These are phyloP conservation scores for Erithacus rubecula DNA, from an alignment of 2,797 vertebrate genomes.

Conservation along the genomic window DNA sequence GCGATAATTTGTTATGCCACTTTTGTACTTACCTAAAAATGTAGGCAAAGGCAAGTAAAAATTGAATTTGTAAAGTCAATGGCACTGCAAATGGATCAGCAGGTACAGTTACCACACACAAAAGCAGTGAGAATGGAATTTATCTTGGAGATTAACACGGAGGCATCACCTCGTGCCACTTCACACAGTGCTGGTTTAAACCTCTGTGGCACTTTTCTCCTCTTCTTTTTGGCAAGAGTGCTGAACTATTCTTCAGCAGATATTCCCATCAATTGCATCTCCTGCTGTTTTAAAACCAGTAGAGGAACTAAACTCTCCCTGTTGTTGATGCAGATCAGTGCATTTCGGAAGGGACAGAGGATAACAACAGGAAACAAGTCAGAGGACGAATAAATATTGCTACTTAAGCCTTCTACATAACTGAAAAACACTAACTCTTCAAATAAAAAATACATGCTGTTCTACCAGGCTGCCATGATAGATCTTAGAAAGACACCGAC, in stretches of 20 bases:
- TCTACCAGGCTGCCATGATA: neutral
- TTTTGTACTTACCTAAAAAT: neutral
- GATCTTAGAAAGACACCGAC: neutral
- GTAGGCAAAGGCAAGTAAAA: neutral
- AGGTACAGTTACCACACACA: neutral
- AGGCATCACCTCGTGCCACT: neutral
- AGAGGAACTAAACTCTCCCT: neutral
- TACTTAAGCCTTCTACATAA: neutral
- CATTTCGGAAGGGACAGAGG: neutral
- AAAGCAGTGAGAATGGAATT: neutral
- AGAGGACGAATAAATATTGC: neutral
- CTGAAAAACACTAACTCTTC: neutral
- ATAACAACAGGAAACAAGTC: conserved; percentile 7
- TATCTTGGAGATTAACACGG: neutral
- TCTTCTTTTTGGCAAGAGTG: neutral
- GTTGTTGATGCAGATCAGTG: neutral
- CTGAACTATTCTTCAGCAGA: neutral
- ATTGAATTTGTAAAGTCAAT: neutral
- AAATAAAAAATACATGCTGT: conserved; percentile 2
- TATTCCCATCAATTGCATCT: neutral
- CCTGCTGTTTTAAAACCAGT: neutral
- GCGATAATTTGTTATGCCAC: neutral
- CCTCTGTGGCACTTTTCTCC: neutral
- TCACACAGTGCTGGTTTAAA: neutral
- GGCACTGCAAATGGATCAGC: neutral